Evolutionary conservation across 2,113 vertebrate genomes (phyloP), one percentile per base, ranked within the genome.

Genomic region (Dicaeum eximium): DNA sequence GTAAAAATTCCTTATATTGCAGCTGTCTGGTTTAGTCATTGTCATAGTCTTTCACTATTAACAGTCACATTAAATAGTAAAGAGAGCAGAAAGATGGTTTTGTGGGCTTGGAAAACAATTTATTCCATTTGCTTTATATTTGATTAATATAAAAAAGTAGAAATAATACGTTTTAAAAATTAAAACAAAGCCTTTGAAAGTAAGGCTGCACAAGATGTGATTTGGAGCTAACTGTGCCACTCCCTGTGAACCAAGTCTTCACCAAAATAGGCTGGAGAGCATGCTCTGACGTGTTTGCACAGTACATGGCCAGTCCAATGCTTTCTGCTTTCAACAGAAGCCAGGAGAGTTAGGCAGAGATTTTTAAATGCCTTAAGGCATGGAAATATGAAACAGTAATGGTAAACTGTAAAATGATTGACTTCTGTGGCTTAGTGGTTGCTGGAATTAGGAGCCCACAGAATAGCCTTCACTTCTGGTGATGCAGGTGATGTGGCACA

Each of bases 11-110:
- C 75, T 83, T 93, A 65, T 75, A 79, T 31, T 89, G 94, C 65
- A 80, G 16, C 54, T 93, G 54, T 94, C 96, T 97, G 90, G 69
- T 94, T 96, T 94, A 91, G 92, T 94, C 91, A 96, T 78, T 91
- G 92, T 69, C 71, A 72, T 56, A 64, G 28, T 51, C 35, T 77
- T 85, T 80, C 25, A 81, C 47, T 48, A 47, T 12, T 79, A 88
- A 86, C 62, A 91, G 60, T 65, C 73, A 58, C 45, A 61, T 60
- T 81, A 86, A 93, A 90, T 22, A 85, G 67, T 20, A 77, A 93
- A 86, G 56, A 31, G 20, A 92, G 37, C 15, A 79, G 71, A 94
- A 80, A 57, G 45, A 22, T 80, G 25, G 65, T 65, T 92, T 70
- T 15, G 19, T 88, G 27, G 48, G 57, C 54, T 93, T 94, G 64